Base-by-base conservation (phyloP, 2,113 vertebrate genomes). In the Candoia aspera region DNA sequence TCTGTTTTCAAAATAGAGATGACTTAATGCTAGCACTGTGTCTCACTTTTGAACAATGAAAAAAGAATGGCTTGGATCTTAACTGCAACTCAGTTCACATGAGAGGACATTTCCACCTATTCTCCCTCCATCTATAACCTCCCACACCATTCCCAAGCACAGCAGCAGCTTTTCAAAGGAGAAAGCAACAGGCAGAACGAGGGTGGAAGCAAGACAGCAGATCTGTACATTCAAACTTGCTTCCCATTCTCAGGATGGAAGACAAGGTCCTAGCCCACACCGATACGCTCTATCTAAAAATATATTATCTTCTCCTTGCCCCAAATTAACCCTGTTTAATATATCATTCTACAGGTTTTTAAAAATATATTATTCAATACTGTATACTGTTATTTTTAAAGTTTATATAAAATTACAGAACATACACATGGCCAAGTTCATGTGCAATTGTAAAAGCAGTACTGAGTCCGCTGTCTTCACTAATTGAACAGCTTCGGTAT, bases 391-490 rank as follows among this genome's bases (percentile, higher is more conserved):
- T 84, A 92, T 96, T 94, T 95, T 95, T 93, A 96, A 95, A 85
- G 90, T 84, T 96, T 94, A 95, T 92, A 88, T 92, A 96, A 93
- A 93, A 91, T 96, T 96, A 95, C 90, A 95, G 94, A 94, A 98
- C 99, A 98, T 98, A 99, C 99, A 99, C 99, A 89, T 99, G 99
- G 95, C 99, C 99, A 93, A 99, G 98, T 95, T 99, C 99, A 93
- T 99, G 99, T 92, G 99, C 99, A 86, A 99, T 99, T 33, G 99
- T 99, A 96, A 99, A 99, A 21, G 99, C 99, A 4, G 99, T 99
- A 96, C 99, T 99, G 91, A 99, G 96, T 87, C 99, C 99, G 0
- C 98, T 99, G 93, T 99, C 99, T 97, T 99, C 99, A 84, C 98
- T 99, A 95, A 99, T 99, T 60, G 99, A 99, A 96, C 99, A 99